Percentiles rank a stretch among this genome's conserved stretches.
Conservation (phyloP, 2,888 invertebrate genomes). For the Diplazon laetatorius region DNA sequence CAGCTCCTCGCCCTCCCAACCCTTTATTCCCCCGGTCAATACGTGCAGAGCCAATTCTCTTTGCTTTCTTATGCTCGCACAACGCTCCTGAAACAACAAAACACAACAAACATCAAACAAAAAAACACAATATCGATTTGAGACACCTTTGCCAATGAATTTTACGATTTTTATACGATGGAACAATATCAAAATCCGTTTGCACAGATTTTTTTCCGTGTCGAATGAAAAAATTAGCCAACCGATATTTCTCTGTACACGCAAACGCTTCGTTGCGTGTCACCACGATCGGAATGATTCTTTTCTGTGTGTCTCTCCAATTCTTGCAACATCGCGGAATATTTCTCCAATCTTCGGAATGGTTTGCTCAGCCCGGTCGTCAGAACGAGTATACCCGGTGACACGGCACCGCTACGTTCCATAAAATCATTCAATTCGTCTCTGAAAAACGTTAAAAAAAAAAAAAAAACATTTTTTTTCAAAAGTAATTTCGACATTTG, state of each 20-base stretch:
- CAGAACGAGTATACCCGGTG: slow-evolving; percentile 93
- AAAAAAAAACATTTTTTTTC: too few relatives aligned
- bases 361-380: slow-evolving; percentile 97
- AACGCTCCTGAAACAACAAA: slow-evolving; percentile 87
- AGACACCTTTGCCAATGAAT: too few relatives aligned
- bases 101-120: not conserved
- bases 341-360: slow-evolving; percentile 96
- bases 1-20: slow-evolving; percentile 95
- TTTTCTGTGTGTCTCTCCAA: slow-evolving; percentile 97
- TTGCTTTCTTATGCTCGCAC: slow-evolving; percentile 93
- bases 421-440: slow-evolving; percentile 93
- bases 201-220: not conserved
- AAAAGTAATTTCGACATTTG: too few relatives aligned
- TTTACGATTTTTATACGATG: too few relatives aligned
- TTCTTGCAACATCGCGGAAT: slow-evolving; percentile 96
- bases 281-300: slow-evolving; percentile 97
- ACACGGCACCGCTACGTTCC: slow-evolving; percentile 93
- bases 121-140: too few relatives aligned
- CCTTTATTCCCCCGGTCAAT: slow-evolving; percentile 95
- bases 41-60: slow-evolving; percentile 98
- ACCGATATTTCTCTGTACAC: slow-evolving; percentile 98
- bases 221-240: slow-evolving; percentile 80
- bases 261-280: slow-evolving; percentile 96
- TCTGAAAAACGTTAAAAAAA: slow-evolving; percentile 82
- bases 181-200: too few relatives aligned